Percentiles rank a stretch among this genome's conserved stretches.
These are phyloP conservation scores for Platalea minor DNA, from an alignment of 2,797 vertebrate species.

Conservation along the genomic window DNA sequence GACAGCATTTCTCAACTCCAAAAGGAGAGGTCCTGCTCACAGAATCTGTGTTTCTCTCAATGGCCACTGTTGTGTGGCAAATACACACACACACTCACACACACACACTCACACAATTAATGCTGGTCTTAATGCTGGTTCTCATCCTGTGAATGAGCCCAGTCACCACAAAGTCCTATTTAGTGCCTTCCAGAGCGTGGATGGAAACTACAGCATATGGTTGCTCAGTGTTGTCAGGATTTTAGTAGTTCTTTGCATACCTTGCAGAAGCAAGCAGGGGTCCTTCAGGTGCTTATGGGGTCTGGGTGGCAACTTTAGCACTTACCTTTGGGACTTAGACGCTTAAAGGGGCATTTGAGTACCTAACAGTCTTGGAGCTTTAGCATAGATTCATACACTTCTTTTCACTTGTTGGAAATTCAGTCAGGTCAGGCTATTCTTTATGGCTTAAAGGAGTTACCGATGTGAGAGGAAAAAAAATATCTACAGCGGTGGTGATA, in stretches of 20 bases:
- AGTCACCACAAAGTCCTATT: neutral
- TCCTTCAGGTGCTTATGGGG: neutral
- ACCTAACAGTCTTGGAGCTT: neutral
- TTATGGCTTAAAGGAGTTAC: neutral
- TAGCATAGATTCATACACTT: neutral
- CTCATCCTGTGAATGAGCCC: neutral
- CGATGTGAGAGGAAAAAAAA: neutral
- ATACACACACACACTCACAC: too few species aligned
- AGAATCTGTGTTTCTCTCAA: rapidly evolving
- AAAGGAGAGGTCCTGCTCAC: neutral
- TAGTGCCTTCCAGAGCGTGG: neutral
- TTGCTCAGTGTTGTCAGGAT: neutral
- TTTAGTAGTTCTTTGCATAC: neutral
- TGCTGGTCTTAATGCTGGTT: neutral
- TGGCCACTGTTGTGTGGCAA: neutral
- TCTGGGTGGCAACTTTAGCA: neutral
- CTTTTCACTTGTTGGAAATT: neutral
- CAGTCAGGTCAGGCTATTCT: neutral
- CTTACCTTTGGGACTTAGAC: neutral
- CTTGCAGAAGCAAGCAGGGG: neutral
- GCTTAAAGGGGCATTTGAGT: neutral
- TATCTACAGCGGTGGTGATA: neutral
- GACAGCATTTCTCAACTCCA: neutral
- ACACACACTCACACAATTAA: too few species aligned
- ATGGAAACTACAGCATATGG: neutral